Evolutionary conservation across 1,140 invertebrate species (phyloP), one percentile per base, ranked within the genome.

Genomic region (Monochamus saltuarius): DNA sequence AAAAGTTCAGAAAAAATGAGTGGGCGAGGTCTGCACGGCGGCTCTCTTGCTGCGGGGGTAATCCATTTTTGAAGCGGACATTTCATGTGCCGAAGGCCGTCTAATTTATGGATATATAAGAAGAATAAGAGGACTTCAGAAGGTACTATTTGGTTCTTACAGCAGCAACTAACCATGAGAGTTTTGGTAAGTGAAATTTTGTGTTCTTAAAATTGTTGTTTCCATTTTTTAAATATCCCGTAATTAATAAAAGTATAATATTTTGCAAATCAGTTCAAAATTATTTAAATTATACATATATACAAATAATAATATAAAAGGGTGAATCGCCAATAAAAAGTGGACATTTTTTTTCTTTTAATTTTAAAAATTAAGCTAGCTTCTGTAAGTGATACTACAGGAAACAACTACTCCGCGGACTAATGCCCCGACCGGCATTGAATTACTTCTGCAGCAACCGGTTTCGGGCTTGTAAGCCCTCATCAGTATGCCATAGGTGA

Each of bases 101-200:
- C 45, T 47, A 22, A 19, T 11, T 47, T 47, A 29, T 17, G 17
- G 16, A 47, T 47, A 47, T 47, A 47, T 22, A 47, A 29, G n/a
- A 47, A 16, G 17, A 47, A 47, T 8, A n/a, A 19, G 29, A 29
- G 45, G 29, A 22, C 29, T 22, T 19, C 9, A 29, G 16, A 11
- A 47, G 45, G 29, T 47, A 9, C 29, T 47, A 3, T 47, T 29
- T 14, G 45, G 19, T 29, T 19, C 45, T 22, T 9, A 17, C 7
- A 22, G 11, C 29, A n/a, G 19, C 22, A 53, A 22, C 19, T 4
- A 38, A 52, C 50, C 19, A 60, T 60, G 58, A 49, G 50, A 36
- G 37, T 17, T 17, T 49, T 61, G 59, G 53, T 61, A 54, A 61
- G 45, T 61, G 10, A 34, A n/a, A 47, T 16, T 35, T 39, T 16